Percentiles rank a stretch among this genome's conserved stretches.
phyloP scores from a whole-genome alignment of 2,797 vertebrate species.

The Stomatorhinus walkeri region DNA sequence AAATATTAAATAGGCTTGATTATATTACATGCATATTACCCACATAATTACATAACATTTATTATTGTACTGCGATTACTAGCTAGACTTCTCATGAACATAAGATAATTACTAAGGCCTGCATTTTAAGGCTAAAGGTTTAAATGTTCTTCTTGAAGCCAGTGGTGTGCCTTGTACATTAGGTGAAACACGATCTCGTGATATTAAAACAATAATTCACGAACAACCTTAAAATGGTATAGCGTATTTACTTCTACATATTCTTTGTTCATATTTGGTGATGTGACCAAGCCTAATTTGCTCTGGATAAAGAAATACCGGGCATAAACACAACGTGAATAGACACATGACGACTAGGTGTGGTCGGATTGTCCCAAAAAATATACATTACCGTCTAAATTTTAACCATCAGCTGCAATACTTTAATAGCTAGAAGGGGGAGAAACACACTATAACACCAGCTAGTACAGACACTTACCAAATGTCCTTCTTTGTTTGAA shows the following conservation, averaged over 20 bases:
- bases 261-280: neutral
- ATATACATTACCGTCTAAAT: neutral
- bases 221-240: neutral
- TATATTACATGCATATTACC: neutral
- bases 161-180: neutral
- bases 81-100: neutral
- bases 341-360: neutral
- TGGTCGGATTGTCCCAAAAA: neutral
- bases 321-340: neutral
- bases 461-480: slow-evolving; percentile 60
- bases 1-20: neutral
- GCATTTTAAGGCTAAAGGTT: neutral
- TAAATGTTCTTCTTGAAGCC: neutral
- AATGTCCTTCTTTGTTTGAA: slow-evolving; percentile 92
- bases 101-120: neutral
- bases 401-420: neutral
- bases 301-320: neutral
- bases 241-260: neutral
- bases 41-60: neutral
- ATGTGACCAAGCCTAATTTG: neutral
- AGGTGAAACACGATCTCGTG: neutral
- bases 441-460: neutral
- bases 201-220: neutral
- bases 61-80: neutral
- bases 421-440: neutral